Evolutionary conservation across 1,140 invertebrate species (phyloP).

Genomic region (Dendrolimus punctatus): DNA sequence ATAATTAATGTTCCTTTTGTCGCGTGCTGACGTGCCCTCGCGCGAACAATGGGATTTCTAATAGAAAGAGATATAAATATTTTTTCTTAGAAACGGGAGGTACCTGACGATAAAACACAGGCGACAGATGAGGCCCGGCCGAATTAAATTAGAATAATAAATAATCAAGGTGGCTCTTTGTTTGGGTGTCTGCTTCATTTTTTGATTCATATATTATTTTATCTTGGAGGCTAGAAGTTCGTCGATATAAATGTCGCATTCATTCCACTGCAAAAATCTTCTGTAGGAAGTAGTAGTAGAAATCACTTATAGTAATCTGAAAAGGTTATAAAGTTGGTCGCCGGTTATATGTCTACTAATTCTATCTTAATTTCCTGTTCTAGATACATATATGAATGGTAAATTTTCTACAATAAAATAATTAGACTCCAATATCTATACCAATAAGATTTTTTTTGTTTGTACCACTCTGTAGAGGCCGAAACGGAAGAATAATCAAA

Average conservation of each 20-base stretch:
- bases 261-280: no score
- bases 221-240: not conserved
- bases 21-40: conserved; percentile 65
- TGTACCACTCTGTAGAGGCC: no score
- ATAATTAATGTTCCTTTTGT: conserved; percentile 74
- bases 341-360: no score
- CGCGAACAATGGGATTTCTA: conserved; percentile 66
- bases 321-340: no score
- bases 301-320: no score
- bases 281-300: no score
- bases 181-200: conserved; percentile 16
- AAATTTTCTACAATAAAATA: no score
- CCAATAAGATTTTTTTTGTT: no score
- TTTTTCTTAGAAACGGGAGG: conserved; percentile 61
- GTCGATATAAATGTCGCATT: not conserved
- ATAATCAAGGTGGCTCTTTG: conserved; percentile 28
- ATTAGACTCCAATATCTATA: no score
- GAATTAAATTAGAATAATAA: conserved; percentile 58
- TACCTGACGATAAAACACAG: conserved; percentile 65
- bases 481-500: no score
- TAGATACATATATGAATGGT: no score
- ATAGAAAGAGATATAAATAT: conserved; percentile 68
- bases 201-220: conserved; percentile 10
- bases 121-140: conserved; percentile 39
- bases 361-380: no score